These are phyloP conservation scores for Tridacna gigas DNA, from an alignment of 2,888 invertebrate genomes.

Conservation along the genomic window DNA sequence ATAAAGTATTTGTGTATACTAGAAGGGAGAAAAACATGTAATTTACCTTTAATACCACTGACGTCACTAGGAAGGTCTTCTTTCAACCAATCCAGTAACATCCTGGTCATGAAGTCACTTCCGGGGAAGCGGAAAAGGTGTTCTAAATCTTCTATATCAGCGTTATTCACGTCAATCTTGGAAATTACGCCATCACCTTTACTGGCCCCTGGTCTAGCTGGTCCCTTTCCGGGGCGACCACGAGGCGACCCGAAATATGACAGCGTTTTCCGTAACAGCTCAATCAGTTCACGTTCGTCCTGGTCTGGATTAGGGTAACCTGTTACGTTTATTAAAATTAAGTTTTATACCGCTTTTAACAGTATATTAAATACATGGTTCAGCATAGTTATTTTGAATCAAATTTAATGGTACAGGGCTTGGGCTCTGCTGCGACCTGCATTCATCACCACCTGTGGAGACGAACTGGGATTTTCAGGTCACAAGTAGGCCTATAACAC, in stretches of 20 bases:
- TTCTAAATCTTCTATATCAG: not conserved
- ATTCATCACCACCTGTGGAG: too few species aligned
- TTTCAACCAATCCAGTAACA: not conserved
- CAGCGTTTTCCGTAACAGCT: not conserved
- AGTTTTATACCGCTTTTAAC: too few species aligned
- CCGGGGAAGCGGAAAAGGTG: conserved; percentile 6
- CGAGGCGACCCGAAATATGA: not conserved
- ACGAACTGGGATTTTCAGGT: too few species aligned
- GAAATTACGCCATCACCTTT: not conserved
- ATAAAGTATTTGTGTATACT: too few species aligned
- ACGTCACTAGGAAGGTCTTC: not conserved
- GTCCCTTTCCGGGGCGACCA: not conserved
- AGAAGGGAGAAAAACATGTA: too few species aligned
- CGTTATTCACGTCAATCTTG: not conserved
- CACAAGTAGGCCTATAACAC: too few species aligned
- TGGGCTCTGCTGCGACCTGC: too few species aligned
- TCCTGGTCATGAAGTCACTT: conserved; percentile 2
- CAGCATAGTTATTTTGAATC: too few species aligned
- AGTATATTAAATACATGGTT: too few species aligned
- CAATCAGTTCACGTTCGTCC: conserved; percentile 2
- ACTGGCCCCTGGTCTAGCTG: not conserved
- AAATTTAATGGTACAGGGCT: too few species aligned
- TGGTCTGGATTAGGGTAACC: not conserved
- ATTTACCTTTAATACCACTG: not conserved
- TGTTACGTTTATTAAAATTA: not conserved